phyloP scores from a whole-genome alignment of 2,113 vertebrate genomes.

The Spea multiplicata region DNA sequence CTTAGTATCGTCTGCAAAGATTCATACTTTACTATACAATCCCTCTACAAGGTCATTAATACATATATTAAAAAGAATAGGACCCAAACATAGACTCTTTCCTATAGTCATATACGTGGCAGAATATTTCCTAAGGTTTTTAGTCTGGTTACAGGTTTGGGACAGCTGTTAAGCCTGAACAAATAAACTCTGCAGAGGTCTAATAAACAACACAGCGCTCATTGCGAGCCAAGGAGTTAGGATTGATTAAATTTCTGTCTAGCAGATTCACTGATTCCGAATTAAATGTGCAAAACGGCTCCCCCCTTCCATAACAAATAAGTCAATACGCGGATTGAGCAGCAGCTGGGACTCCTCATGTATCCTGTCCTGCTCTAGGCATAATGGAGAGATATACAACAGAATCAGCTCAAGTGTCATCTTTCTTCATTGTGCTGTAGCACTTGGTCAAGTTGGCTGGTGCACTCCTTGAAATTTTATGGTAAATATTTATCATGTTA shows the following conservation, averaged over 20 bases:
- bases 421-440: too few species aligned
- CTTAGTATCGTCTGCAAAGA: too few species aligned
- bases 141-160: background rate
- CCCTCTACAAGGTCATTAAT: too few species aligned
- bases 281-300: slow-evolving; percentile 2
- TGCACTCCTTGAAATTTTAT: too few species aligned
- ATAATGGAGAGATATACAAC: too few species aligned
- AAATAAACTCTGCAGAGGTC: background rate
- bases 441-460: too few species aligned
- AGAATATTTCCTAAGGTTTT: background rate
- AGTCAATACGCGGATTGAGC: background rate
- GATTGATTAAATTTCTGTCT: slow-evolving; percentile 6
- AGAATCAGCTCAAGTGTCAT: too few species aligned
- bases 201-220: background rate
- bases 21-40: too few species aligned
- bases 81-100: background rate
- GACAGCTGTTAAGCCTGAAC: slow-evolving; percentile 1
- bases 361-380: background rate
- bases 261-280: slow-evolving; percentile 9
- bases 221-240: background rate
- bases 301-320: slow-evolving; percentile 8
- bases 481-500: too few species aligned
- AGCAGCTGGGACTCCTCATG: background rate
- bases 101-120: background rate
- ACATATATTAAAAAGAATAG: too few species aligned